Base-by-base conservation (phyloP, 2,888 invertebrate species). In the Ceriagrion tenellum region DNA sequence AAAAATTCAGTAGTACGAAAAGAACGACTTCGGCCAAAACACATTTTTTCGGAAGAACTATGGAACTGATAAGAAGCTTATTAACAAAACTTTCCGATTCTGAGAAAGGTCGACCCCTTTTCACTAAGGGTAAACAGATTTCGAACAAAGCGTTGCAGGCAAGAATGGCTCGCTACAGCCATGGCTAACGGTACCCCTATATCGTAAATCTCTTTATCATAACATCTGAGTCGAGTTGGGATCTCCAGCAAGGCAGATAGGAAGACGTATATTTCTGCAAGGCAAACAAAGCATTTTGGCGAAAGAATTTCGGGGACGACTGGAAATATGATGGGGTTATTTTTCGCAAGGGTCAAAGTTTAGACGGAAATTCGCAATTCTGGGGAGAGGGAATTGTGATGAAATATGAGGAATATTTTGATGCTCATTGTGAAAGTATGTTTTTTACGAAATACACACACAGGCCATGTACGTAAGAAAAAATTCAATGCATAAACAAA, bases 151-250 rank as follows among this genome's bases (percentile, higher is more conserved):
- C 81, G 69, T 74, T 69, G 47, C 47, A 13, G 93, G 40, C 40
- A n/a, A 93, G 69, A 93, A 47, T 93, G 47, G 47, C 93, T 63
- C 91, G 4, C 23, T 90, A 74, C 69, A 47, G 55, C 26, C 26
- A 18, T 35, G 89, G 81, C 12, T 81, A 81, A 81, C 81, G 35
- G 30, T 35, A 81, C 35, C 81, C 81, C 81, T 55, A 35, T 26
- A 55, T 93, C 93, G 69, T 93, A 69, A 63, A 18, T 30, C 93
- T 40, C 93, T 93, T 93, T 93, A 69, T 93, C 93, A 40, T 74
- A 69, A 74, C 59, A 93, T 93, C 93, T 13, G 47, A 55, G 93
- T 55, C 40, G 74, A 93, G 93, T 93, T 93, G 63, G 69, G n/a
- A 69, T 69, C 69, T 93, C 59, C 26, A 93, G 69, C 26, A 69